phyloP scores from a whole-genome alignment of 2,888 invertebrate genomes.

The Spisula subtruncata region DNA sequence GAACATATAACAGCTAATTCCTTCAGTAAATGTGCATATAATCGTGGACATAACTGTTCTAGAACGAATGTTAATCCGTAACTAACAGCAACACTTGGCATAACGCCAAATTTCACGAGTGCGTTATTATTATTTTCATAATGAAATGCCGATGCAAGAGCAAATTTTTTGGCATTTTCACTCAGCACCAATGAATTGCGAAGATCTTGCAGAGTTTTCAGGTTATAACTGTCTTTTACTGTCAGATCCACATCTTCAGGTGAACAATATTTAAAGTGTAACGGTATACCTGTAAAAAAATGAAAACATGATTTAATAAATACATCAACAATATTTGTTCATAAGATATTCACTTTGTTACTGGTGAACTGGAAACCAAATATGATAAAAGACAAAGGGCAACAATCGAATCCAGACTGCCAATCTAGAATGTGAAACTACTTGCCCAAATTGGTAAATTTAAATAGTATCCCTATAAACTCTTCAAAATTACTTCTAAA shows the following conservation, averaged over 20 bases:
- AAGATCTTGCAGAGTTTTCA: background rate
- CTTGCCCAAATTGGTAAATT: too few species aligned
- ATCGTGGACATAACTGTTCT: too few species aligned
- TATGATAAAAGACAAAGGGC: too few species aligned
- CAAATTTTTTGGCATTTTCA: conserved; percentile 60
- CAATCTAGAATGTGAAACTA: too few species aligned
- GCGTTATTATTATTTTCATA: background rate
- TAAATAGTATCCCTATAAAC: too few species aligned
- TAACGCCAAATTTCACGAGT: too few species aligned
- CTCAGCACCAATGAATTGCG: conserved; percentile 37
- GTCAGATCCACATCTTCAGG: conserved; percentile 29
- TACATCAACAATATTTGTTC: background rate
- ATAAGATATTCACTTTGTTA: too few species aligned
- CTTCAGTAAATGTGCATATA: background rate
- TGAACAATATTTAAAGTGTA: conserved; percentile 17
- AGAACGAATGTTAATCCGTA: too few species aligned
- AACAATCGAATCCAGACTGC: too few species aligned
- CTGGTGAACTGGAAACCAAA: too few species aligned
- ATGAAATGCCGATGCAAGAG: conserved; percentile 45
- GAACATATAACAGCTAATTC: background rate
- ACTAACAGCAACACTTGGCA: too few species aligned
- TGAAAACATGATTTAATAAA: background rate
- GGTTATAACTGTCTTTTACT: background rate
- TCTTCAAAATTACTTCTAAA: too few species aligned
- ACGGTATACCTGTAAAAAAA: conserved; percentile 47